Conservation (phyloP, 2,113 vertebrate species). For the Amblyornis subalaris region DNA sequence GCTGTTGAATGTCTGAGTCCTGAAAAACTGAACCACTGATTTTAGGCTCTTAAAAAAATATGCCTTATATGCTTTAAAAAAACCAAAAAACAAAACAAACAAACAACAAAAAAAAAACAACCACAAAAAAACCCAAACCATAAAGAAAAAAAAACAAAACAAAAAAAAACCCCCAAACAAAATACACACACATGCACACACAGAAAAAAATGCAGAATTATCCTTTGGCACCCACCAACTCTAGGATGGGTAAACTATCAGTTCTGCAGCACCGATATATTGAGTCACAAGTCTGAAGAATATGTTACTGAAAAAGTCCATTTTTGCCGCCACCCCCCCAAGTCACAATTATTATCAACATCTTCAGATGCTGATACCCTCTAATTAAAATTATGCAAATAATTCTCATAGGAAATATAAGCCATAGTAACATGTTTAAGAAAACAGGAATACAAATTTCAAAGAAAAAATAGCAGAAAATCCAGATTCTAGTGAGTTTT, state of each 20-base stretch:
- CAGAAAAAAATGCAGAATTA: background rate
- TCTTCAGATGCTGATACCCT: background rate
- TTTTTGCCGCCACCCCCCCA: rapidly evolving
- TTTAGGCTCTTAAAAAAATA: background rate
- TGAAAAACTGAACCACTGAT: background rate
- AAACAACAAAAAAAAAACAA: too few species aligned
- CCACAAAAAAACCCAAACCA: background rate
- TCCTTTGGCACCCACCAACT: background rate
- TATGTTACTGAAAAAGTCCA: background rate
- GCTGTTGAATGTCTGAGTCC: background rate
- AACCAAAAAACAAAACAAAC: background rate
- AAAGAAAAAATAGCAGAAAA: background rate
- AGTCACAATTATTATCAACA: background rate
- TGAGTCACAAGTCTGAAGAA: background rate
- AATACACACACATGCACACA: background rate
- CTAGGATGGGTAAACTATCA: background rate
- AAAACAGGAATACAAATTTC: background rate
- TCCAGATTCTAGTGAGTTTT: background rate
- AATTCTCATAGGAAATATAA: background rate
- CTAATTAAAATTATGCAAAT: background rate
- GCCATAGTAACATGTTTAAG: background rate
- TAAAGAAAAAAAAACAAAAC: too few species aligned
- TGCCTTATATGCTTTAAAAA: background rate
- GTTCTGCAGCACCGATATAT: background rate
- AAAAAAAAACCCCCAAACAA: background rate